Conservation (phyloP, 2,888 invertebrate species). For the Itoplectis maculator region DNA sequence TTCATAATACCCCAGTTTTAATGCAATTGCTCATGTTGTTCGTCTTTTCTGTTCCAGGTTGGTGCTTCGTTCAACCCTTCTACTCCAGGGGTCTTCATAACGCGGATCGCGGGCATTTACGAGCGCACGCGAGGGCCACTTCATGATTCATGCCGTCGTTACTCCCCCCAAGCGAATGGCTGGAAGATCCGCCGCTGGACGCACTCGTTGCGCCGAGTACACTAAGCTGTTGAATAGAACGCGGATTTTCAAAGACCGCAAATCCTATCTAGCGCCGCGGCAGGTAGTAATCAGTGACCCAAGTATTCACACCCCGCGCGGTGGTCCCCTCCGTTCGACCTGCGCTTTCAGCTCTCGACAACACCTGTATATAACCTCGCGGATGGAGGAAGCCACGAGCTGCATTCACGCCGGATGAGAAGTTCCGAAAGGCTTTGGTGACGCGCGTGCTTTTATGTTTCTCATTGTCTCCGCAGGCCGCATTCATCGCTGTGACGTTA, state of each 20-base stretch:
- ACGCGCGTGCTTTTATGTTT: conserved; percentile 1
- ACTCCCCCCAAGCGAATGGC: neutral
- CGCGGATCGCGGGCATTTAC: conserved; percentile 33
- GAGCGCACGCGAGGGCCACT: neutral
- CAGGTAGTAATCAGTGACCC: conserved; percentile 34
- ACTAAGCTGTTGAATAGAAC: conserved; percentile 22
- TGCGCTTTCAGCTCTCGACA: neutral
- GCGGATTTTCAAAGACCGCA: conserved; percentile 25
- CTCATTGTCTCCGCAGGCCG: neutral
- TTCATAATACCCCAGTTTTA: conserved; percentile 3
- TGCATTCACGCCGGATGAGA: conserved; percentile 2
- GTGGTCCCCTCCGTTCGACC: neutral
- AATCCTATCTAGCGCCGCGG: conserved; percentile 5
- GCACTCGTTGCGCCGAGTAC: conserved; percentile 14
- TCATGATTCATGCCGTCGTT: conserved; percentile 27
- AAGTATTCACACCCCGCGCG: conserved; percentile 5
- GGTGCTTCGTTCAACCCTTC: conserved; percentile 19
- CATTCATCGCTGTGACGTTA: conserved; percentile 8
- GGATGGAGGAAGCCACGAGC: neutral
- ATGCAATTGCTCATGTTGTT: conserved; percentile 25
- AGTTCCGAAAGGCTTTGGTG: conserved; percentile 6
- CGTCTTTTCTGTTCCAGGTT: conserved; percentile 44
- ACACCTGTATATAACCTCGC: neutral
- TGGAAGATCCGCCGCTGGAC: conserved; percentile 3
- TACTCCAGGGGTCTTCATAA: conserved; percentile 28